These are phyloP conservation scores for Pithys albifrons DNA, from an alignment of 2,113 vertebrate genomes.

Conservation along the genomic window DNA sequence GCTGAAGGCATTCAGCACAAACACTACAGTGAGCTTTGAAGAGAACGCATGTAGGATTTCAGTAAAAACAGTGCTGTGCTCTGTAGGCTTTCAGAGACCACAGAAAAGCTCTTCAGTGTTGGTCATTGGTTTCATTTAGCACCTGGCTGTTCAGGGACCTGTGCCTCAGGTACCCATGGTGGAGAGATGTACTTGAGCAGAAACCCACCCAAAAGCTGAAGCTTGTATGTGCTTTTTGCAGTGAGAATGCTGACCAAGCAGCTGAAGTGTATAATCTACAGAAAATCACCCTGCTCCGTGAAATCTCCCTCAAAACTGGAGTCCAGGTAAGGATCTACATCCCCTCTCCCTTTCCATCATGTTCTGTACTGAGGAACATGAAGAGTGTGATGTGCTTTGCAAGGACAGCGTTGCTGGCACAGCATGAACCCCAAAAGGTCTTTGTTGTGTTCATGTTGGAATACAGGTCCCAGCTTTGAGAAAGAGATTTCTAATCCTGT, in stretches of 20 bases:
- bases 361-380: not conserved
- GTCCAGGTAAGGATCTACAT: conserved; percentile 82
- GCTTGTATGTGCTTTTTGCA: conserved; percentile 46
- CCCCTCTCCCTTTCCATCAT: not conserved
- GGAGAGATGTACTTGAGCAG: not conserved
- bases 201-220: not conserved
- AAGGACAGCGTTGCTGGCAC: not conserved
- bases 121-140: not conserved
- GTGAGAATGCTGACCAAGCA: conserved; percentile 93
- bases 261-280: conserved; percentile 91
- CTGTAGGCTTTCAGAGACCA: not conserved
- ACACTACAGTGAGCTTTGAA: not conserved
- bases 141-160: not conserved
- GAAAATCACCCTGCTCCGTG: conserved; percentile 92
- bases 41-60: accelerated
- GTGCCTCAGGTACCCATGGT: not conserved
- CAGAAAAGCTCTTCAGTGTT: no score
- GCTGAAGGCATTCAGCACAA: not conserved
- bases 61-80: not conserved
- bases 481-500: not conserved
- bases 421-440: accelerated
- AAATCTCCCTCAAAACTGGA: conserved; percentile 94
- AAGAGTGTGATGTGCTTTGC: not conserved
- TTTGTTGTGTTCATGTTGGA: not conserved
- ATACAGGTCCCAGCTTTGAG: not conserved